Evolutionary conservation across 37 sponge, comb jelly and placozoan species (phyloP), one percentile per base, ranked within the genome.

Genomic region (Eunapius fragilis): DNA sequence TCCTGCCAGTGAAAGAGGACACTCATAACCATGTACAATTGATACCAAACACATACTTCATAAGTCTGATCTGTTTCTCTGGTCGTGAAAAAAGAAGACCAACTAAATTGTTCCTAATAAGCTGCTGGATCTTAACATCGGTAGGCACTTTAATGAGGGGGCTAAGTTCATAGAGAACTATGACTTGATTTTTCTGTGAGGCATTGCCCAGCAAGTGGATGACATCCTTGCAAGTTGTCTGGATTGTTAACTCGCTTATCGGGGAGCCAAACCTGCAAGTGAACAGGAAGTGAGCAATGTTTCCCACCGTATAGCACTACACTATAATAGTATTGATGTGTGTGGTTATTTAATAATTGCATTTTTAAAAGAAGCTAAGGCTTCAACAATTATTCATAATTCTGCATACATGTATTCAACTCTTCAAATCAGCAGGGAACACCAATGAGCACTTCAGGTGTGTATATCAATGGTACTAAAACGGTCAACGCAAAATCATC

Each of bases 191-290:
- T 27, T 69, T n/a, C 70, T 89, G 49, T 2, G 37, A 41, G 32
- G 74, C 25, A 36, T 72, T 70, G 33, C 94, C 89, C 23, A 90
- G 85, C 12, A 94, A 75, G 76, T 87, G 84, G 7, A 94, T 86
- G n/a, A 88, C 89, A 37, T 86, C 91, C 41, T 37, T 69, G 72
- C 94, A 90, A 38, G 83, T 77, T 10, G 35, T 82, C 28, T 91
- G 83, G 5, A 94, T 33, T n/a, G 84, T 73, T 78, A 88, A 72
- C 84, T 90, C 89, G 72, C 85, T 84, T 73, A 92, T 80, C 34
- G 74, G 80, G 0, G 28, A 36, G 28, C 73, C 74, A 67, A 82
- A 91, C 33, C 91, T 91, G 83, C 49, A 89, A 37, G 25, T n/a
- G n/a, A n/a, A n/a, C n/a, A n/a, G n/a, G n/a, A n/a, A n/a, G n/a